Percentiles rank a stretch among this genome's conserved stretches.
phyloP scores from a whole-genome alignment of 2,113 vertebrate genomes.

The Aythya baeri region DNA sequence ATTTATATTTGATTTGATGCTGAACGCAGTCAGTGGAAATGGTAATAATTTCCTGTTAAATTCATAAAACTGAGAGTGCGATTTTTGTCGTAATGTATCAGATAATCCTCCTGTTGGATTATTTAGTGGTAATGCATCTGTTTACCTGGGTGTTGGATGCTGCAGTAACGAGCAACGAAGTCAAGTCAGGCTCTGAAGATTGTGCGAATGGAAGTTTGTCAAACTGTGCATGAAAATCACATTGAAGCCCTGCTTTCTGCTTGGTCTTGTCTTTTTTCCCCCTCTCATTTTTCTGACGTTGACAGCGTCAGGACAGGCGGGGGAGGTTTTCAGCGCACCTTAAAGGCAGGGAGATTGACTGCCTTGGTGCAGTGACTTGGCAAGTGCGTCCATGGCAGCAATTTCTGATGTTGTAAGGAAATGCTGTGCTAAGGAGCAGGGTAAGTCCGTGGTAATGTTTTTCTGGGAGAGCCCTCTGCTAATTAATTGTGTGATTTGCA shows the following conservation, averaged over 20 bases:
- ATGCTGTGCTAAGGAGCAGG: not conserved
- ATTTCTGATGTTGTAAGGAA: not conserved
- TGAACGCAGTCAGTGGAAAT: not conserved
- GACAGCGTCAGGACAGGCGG: not conserved
- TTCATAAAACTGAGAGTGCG: not conserved
- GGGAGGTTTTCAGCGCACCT: not conserved
- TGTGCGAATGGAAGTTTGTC: not conserved
- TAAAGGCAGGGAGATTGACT: fast-evolving
- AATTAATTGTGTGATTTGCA: not conserved
- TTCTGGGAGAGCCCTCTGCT: not conserved
- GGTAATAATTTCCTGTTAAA: not conserved
- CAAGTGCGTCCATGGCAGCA: not conserved
- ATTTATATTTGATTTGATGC: not conserved
- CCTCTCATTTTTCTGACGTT: not conserved
- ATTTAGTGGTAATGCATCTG: not conserved
- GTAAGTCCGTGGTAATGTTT: fast-evolving
- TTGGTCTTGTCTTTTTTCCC: not conserved
- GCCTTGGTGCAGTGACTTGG: not conserved
- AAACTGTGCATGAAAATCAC: not conserved
- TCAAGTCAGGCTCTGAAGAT: not conserved
- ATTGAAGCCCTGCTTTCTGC: not conserved
- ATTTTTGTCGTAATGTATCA: not conserved
- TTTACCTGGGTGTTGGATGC: not conserved
- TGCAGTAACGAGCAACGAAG: fast-evolving
- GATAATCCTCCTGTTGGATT: not conserved